Conservation (phyloP, 2,888 invertebrate genomes). For the Mesoligia furuncula region DNA sequence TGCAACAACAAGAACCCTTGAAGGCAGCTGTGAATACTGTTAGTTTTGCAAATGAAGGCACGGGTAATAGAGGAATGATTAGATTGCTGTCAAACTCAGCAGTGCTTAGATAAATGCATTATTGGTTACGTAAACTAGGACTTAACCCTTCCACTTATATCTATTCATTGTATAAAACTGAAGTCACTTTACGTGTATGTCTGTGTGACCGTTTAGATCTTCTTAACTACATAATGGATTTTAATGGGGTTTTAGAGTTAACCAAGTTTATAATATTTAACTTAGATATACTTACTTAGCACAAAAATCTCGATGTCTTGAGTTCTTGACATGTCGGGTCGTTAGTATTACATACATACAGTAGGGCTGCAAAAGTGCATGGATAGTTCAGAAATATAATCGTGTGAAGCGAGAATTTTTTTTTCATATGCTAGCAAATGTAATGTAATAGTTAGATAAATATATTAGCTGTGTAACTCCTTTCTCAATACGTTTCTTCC, state of each 20-base stretch:
- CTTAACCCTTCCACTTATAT: not conserved
- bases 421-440: too few relatives aligned
- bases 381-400: too few relatives aligned
- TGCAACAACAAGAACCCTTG: not conserved
- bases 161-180: not conserved
- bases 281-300: not conserved
- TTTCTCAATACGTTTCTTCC: too few relatives aligned
- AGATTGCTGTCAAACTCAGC: constrained; percentile 2
- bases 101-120: not conserved
- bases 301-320: not conserved
- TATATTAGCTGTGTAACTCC: too few relatives aligned
- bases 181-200: not conserved
- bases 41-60: constrained; percentile 8
- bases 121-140: not conserved
- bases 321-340: not conserved
- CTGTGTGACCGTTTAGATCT: too few relatives aligned
- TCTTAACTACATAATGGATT: not conserved
- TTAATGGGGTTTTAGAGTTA: not conserved
- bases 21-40: not conserved
- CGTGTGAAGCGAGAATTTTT: too few relatives aligned
- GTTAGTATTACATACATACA: not conserved
- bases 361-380: too few relatives aligned
- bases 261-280: not conserved
- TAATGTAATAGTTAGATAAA: too few relatives aligned
- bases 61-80: not conserved